Conservation (phyloP, 1,140 invertebrate species). For the Sycophila sp. region DNA sequence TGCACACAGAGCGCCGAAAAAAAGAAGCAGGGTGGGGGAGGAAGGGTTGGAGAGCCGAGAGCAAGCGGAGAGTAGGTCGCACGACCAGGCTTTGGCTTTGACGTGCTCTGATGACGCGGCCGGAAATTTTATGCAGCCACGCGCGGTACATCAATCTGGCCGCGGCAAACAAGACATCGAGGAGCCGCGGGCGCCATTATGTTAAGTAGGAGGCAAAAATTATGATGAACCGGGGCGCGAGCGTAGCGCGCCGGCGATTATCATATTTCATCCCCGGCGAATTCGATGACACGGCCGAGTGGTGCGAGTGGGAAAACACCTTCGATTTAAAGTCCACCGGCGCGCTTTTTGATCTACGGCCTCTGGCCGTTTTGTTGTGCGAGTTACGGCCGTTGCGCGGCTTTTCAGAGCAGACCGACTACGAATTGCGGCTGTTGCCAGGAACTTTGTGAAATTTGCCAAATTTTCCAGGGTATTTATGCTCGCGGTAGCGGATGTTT, state of each 20-base stretch:
- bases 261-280: slow-evolving; percentile 51
- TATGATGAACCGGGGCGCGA: slow-evolving; percentile 55
- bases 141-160: slow-evolving; percentile 3
- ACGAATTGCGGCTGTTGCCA: too few relatives aligned
- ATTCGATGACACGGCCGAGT: slow-evolving; percentile 41
- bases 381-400: background rate
- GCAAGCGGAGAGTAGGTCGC: too few relatives aligned
- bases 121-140: slow-evolving; percentile 16
- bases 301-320: background rate
- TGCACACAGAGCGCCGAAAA: background rate
- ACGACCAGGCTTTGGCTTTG: too few relatives aligned
- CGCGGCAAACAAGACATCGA: slow-evolving; percentile 36
- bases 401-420: too few relatives aligned
- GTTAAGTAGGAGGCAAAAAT: slow-evolving; percentile 56
- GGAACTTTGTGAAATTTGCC: too few relatives aligned
- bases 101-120: background rate
- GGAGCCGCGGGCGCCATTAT: slow-evolving; percentile 50
- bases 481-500: too few relatives aligned
- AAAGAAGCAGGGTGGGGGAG: background rate
- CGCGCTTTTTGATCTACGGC: background rate
- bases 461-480: too few relatives aligned
- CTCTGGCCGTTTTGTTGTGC: background rate
- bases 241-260: slow-evolving; percentile 45
- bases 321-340: background rate
- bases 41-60: background rate